These are phyloP conservation scores for Megaceryle maxima DNA, from an alignment of 2,113 vertebrate species.

Conservation along the genomic window DNA sequence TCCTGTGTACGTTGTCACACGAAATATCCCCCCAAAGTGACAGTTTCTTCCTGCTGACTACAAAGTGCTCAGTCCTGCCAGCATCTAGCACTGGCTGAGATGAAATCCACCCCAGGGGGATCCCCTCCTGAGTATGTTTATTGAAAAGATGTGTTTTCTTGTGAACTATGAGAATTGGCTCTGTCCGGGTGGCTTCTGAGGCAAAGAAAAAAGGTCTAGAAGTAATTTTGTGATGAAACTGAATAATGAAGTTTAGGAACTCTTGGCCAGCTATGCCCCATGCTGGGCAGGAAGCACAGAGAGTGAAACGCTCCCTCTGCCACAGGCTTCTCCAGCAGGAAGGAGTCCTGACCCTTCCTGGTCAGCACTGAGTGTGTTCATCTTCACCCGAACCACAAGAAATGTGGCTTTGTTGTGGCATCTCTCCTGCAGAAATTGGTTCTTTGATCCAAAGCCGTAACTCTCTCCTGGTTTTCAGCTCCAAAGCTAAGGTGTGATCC, in stretches of 20 bases:
- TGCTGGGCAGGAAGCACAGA: not conserved
- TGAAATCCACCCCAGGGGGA: not conserved
- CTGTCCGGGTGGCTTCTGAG: not conserved
- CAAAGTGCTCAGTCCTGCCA: not conserved
- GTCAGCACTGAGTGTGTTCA: not conserved
- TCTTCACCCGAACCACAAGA: not conserved
- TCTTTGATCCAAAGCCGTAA: not conserved
- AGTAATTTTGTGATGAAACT: not conserved
- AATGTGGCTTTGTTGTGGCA: not conserved
- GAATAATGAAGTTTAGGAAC: not conserved
- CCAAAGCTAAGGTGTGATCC: not conserved
- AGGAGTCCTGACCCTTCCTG: not conserved
- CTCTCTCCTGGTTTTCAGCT: not conserved
- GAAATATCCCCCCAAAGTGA: not conserved
- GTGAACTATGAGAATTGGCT: not conserved
- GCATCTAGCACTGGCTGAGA: not conserved
- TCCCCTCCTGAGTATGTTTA: too few relatives aligned
- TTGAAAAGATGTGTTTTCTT: not conserved
- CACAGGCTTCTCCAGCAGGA: not conserved
- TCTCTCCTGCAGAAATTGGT: not conserved
- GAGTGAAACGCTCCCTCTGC: not conserved
- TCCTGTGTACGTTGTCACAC: not conserved
- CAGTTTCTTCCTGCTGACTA: not conserved
- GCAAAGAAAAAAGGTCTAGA: not conserved
- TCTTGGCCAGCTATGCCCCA: not conserved